Evolutionary conservation across 2,797 vertebrate genomes (phyloP), one percentile per base, ranked within the genome.

Genomic region (Phalanger gymnotis): DNA sequence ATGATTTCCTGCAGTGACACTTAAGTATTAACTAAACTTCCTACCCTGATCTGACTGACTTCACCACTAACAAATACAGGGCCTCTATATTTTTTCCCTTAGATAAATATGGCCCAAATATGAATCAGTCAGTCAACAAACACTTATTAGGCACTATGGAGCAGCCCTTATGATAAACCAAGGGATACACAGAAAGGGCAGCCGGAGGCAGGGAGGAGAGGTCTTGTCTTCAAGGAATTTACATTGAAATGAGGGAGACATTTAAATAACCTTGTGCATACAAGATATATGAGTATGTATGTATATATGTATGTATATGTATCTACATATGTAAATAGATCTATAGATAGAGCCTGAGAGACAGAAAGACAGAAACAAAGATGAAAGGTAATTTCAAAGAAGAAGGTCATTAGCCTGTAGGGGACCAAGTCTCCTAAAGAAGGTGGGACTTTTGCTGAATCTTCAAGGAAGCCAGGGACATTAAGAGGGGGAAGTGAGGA

Each of bases 141-240:
- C 61, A 66, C 16, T n/a, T 66, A 66, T 66, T 66, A 66, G 31
- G 25, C 11, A n/a, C 13, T 66, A 66, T 16, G 34, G 19, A 14
- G 4, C 14, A 66, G 34, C 34, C 34, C 34, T 1, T 66, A 16
- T 34, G 14, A 14, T n/a, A 66, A 66, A 1, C 34, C 19, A 66
- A n/a, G 31, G 11, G 34, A 66, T 66, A n/a, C 14, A 66, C 34
- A 34, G 34, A n/a, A 66, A 66, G 61, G 13, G 54, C 54, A 25
- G 61, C 3, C n/a, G 12, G 11, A 0, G 12, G 13, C 0, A 3
- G 12, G 11, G 31, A 6, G 2, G 2, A n/a, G 19, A 66, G 3
- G 4, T 12, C 3, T n/a, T 66, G 34, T n/a, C 61, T n/a, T 66
- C 34, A 66, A 66, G 34, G 61, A 66, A 4, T 14, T 66, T 13